A percentile compares a stretch with the other conserved stretches of the same genome.
Evolutionary conservation across 2,797 vertebrate species (phyloP).

Genomic region (Psittacula derbiana): DNA sequence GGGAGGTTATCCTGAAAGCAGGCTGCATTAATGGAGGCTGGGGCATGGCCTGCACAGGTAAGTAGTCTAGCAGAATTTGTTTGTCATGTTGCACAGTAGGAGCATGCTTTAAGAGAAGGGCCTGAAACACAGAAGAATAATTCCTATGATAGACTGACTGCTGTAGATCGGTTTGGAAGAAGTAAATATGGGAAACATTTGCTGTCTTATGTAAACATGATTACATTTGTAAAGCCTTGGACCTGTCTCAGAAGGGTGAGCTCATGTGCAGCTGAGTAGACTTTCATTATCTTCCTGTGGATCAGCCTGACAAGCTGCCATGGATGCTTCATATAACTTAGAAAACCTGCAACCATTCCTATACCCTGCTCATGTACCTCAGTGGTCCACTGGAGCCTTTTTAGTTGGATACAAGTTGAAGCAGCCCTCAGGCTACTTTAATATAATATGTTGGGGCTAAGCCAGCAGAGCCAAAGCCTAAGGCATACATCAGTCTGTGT

Average conservation of each 20-base stretch:
- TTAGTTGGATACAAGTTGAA: not conserved
- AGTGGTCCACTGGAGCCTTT: not conserved
- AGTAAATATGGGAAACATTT: not conserved
- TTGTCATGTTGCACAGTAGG: not conserved
- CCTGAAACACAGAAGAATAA: not conserved
- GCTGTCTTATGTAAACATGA: not conserved
- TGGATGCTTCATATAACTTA: not conserved
- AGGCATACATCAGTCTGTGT: not conserved
- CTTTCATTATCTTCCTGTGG: not conserved
- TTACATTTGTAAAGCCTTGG: slow-evolving; percentile 14
- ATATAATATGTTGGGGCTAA: not conserved
- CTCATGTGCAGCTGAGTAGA: slow-evolving; percentile 27
- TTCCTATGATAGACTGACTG: not conserved
- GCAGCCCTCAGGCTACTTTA: not conserved
- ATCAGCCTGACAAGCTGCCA: slow-evolving; percentile 6
- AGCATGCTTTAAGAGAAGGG: not conserved
- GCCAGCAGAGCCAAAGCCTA: not conserved
- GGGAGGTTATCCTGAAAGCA: not conserved
- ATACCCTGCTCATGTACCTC: not conserved
- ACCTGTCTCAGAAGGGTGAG: not conserved
- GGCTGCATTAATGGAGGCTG: not conserved
- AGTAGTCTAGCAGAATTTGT: not conserved
- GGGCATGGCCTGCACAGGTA: not conserved
- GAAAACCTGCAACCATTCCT: not conserved
- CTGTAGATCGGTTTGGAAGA: not conserved